These are phyloP conservation scores for Plodia interpunctella DNA, from an alignment of 1,140 invertebrate genomes.

Conservation along the genomic window DNA sequence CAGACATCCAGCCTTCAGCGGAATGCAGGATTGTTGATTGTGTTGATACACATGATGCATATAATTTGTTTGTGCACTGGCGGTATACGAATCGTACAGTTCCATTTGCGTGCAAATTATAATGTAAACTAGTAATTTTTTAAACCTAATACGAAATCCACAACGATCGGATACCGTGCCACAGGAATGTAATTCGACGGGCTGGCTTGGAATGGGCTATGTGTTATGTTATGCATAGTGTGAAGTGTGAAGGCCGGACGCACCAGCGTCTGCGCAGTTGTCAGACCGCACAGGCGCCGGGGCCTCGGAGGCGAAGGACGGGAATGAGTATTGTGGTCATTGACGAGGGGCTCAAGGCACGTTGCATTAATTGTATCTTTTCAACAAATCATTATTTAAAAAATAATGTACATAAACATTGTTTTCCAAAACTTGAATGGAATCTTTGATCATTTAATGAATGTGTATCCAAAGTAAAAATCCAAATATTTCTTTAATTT, in stretches of 20 bases:
- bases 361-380: conserved; percentile 32
- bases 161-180: conserved; percentile 20
- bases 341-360: conserved; percentile 52
- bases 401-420: conserved; percentile 4
- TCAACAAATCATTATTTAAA: conserved; percentile 3
- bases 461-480: conserved; percentile 39
- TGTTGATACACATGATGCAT: conserved; percentile 41
- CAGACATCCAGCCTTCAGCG: conserved; percentile 70
- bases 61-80: conserved; percentile 24
- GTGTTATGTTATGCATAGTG: conserved; percentile 15
- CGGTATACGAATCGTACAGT: conserved; percentile 22
- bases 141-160: not conserved
- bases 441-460: not conserved
- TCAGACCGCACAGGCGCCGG: conserved; percentile 15
- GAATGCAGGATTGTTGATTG: conserved; percentile 67
- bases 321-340: conserved; percentile 20
- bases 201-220: conserved; percentile 33
- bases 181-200: conserved; percentile 26
- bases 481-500: conserved; percentile 46
- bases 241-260: not conserved
- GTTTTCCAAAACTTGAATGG: conserved; percentile 15
- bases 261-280: conserved; percentile 2
- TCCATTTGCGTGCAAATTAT: conserved; percentile 23
- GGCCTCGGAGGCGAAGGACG: conserved; percentile 8
- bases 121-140: not conserved